Conservation (phyloP, 2,113 vertebrate species). For the Mionectes macconnelli region DNA sequence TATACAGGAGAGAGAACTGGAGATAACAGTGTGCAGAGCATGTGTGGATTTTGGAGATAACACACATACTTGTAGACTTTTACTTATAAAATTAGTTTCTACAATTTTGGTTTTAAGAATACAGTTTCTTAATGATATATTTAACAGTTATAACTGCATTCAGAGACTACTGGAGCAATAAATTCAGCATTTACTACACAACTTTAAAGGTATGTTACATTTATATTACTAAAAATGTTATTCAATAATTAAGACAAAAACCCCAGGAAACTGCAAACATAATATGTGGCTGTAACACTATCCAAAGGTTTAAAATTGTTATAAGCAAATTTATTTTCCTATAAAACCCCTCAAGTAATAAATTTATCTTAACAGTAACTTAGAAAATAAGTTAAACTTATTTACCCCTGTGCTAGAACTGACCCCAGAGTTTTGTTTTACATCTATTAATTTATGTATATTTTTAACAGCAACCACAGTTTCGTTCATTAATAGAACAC, state of each 20-base stretch:
- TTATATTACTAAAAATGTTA: not conserved
- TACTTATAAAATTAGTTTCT: not conserved
- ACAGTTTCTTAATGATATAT: not conserved
- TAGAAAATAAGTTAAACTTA: not conserved
- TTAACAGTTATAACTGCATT: constrained; percentile 6
- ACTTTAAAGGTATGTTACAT: not conserved
- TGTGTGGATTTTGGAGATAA: constrained; percentile 39
- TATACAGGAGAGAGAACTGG: constrained; percentile 11
- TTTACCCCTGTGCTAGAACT: not conserved
- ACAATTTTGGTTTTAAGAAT: not conserved
- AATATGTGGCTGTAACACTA: not conserved
- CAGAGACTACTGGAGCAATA: not conserved
- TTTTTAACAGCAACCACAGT: not conserved
- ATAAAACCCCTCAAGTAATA: not conserved
- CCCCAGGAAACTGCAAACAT: not conserved
- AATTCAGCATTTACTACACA: not conserved
- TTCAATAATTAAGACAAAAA: not conserved
- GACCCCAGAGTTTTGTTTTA: not conserved
- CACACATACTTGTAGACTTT: constrained; percentile 26
- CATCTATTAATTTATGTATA: not conserved
- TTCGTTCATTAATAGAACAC: not conserved
- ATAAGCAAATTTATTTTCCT: not conserved
- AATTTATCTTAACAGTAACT: not conserved
- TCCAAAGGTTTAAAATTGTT: not conserved
- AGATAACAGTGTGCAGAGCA: constrained; percentile 49